Evolutionary conservation across 2,797 vertebrate genomes (phyloP), one percentile per base, ranked within the genome.

Genomic region (Enteromius trimaculatus): DNA sequence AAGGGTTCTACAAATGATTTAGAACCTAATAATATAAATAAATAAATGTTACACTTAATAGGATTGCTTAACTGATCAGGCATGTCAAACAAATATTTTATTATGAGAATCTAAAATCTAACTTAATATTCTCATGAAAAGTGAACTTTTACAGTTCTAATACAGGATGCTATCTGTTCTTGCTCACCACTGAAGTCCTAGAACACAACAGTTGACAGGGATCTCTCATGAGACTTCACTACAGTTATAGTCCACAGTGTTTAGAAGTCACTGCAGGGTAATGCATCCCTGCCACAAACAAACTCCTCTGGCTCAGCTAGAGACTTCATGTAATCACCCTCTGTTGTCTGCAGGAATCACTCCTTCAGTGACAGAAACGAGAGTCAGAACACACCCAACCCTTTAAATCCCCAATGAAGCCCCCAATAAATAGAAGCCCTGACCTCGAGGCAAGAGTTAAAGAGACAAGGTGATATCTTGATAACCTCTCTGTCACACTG

Each of bases 401-500:
- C 39, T 83, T 14, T 83, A 71, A 83, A 83, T 83, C 82, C 66
- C n/a, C 66, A 83, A 31, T 17, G 42, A 83, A 70, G 66, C 6
- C 66, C 39, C 72, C 26, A 42, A 62, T 78, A 78, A 79, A 78
- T 83, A 70, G 21, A 71, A 65, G 76, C 31, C 51, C n/a, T 78
- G 55, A 79, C 66, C 75, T 55, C 23, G 2, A 44, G 65, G 55
- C 53, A n/a, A 83, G 51, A 71, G 76, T 71, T 83, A 78, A 79
- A 71, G 39, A 79, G 66, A 78, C 65, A 79, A 64, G 65, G 82
- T 71, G 53, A 79, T 70, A 17, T 70, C 39, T 60, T 60, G 76
- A 83, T 83, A 71, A 83, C 82, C 82, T 79, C 10, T 60, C 66
- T 79, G 53, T 79, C 53, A 79, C 51, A 21, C 55, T 26, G 53